Conservation (phyloP, 2,797 vertebrate genomes). For the Manis javanica region DNA sequence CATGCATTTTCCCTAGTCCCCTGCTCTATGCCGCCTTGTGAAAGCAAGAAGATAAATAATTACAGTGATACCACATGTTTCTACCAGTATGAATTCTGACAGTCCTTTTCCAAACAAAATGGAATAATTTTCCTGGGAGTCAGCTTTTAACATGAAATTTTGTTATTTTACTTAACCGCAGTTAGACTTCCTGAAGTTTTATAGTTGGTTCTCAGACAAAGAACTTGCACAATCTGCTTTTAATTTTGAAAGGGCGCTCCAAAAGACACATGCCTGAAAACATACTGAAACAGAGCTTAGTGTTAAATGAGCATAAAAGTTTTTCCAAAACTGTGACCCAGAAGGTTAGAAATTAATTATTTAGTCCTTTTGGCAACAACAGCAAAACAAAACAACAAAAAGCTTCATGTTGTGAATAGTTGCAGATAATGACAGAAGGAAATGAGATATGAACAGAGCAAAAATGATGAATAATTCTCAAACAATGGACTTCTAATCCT, state of each 20-base stretch:
- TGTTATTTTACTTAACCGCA: not conserved
- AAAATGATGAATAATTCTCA: not conserved
- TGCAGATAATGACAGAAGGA: not conserved
- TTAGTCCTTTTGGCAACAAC: not conserved
- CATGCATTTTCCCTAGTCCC: not conserved
- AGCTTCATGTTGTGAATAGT: not conserved
- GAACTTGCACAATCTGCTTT: slow-evolving; percentile 4
- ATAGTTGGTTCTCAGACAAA: not conserved
- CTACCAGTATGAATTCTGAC: not conserved
- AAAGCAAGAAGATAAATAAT: not conserved
- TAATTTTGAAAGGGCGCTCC: not conserved
- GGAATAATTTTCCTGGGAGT: not conserved
- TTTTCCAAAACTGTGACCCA: slow-evolving; percentile 3
- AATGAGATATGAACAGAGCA: not conserved
- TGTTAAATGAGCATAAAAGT: not conserved
- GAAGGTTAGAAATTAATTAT: slow-evolving; percentile 2
- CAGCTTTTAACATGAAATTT: not conserved
- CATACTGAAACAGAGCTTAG: not conserved
- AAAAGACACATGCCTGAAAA: slow-evolving; percentile 30
- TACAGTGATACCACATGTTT: not conserved
- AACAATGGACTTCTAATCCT: not conserved
- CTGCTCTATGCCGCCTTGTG: not conserved
- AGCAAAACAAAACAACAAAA: not conserved
- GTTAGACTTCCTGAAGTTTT: not conserved
- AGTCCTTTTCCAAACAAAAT: slow-evolving; percentile 9